Evolutionary conservation across 2,797 vertebrate species (phyloP).

Genomic region (Enteromius radiatus): DNA sequence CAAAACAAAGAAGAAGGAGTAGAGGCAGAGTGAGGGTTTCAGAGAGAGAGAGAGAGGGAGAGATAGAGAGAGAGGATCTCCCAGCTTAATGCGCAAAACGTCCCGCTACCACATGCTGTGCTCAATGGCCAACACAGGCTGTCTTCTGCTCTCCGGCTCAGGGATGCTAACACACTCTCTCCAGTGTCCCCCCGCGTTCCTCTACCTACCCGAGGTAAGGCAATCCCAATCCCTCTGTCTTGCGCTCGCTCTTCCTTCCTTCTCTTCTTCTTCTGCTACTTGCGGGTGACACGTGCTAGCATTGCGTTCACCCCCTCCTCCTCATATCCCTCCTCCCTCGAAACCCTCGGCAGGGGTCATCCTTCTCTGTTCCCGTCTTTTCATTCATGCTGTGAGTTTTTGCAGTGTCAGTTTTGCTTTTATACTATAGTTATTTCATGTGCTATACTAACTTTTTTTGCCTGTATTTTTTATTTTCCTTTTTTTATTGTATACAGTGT

Average conservation of each 20-base stretch:
- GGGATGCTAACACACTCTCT: slow-evolving; percentile 92
- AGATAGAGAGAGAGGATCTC: slow-evolving; percentile 61
- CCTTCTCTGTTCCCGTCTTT: slow-evolving; percentile 34
- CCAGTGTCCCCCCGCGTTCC: slow-evolving; percentile 91
- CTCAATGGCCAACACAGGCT: slow-evolving; percentile 96
- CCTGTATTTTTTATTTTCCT: not conserved
- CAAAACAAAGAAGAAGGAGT: slow-evolving; percentile 54
- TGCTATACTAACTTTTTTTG: not conserved
- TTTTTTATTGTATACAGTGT: not conserved
- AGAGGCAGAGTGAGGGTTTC: slow-evolving; percentile 45
- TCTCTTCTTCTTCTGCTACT: slow-evolving; percentile 38
- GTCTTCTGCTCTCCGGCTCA: slow-evolving; percentile 91
- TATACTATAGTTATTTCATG: not conserved
- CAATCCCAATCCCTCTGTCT: slow-evolving; percentile 61
- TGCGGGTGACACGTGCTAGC: slow-evolving; percentile 56
- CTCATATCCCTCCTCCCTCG: slow-evolving; percentile 43
- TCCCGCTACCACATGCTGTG: slow-evolving; percentile 93
- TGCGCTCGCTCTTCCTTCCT: slow-evolving; percentile 8
- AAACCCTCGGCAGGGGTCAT: slow-evolving; percentile 55
- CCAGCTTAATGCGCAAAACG: slow-evolving; percentile 78
- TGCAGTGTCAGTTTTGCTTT: not conserved
- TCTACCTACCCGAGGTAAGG: slow-evolving; percentile 97
- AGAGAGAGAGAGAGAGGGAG: slow-evolving; percentile 55
- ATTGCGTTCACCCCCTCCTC: slow-evolving; percentile 48
- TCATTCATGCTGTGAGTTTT: slow-evolving; percentile 24